phyloP scores from a whole-genome alignment of 2,888 invertebrate species.

The Parnassius apollo region DNA sequence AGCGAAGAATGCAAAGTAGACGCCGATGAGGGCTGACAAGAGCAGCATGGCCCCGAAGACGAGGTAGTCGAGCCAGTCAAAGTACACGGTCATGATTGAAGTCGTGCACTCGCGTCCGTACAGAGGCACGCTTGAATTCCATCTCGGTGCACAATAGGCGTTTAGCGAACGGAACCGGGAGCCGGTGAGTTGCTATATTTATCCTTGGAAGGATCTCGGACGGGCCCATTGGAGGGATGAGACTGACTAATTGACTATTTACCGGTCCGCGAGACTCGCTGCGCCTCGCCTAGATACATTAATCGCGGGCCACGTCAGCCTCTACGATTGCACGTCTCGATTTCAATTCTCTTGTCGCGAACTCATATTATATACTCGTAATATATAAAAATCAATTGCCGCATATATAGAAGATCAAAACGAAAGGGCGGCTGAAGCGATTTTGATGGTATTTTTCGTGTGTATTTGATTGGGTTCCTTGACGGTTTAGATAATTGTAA shows the following conservation, averaged over 20 bases:
- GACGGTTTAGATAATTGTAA: too few species aligned
- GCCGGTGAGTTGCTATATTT: slow-evolving; percentile 61
- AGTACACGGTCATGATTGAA: slow-evolving; percentile 63
- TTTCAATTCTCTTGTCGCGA: neutral
- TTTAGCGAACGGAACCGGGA: slow-evolving; percentile 57
- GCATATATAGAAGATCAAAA: too few species aligned
- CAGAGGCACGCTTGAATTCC: slow-evolving; percentile 52
- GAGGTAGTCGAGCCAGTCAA: slow-evolving; percentile 83
- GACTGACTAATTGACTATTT: slow-evolving; percentile 60
- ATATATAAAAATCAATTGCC: too few species aligned
- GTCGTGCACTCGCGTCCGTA: slow-evolving; percentile 49
- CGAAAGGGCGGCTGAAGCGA: too few species aligned
- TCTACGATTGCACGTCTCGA: neutral
- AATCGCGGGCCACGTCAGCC: slow-evolving; percentile 11
- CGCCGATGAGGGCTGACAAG: slow-evolving; percentile 84
- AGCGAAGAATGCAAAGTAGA: slow-evolving; percentile 87
- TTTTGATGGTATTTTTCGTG: too few species aligned
- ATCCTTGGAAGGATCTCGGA: slow-evolving; percentile 65
- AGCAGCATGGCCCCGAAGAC: slow-evolving; percentile 85
- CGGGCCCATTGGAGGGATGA: slow-evolving; percentile 60
- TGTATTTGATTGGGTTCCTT: too few species aligned
- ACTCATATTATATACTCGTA: too few species aligned
- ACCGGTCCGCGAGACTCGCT: slow-evolving; percentile 42
- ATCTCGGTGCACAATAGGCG: slow-evolving; percentile 58
- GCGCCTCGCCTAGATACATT: slow-evolving; percentile 31